Conservation (phyloP, 2,797 vertebrate genomes). For the Choloepus didactylus region DNA sequence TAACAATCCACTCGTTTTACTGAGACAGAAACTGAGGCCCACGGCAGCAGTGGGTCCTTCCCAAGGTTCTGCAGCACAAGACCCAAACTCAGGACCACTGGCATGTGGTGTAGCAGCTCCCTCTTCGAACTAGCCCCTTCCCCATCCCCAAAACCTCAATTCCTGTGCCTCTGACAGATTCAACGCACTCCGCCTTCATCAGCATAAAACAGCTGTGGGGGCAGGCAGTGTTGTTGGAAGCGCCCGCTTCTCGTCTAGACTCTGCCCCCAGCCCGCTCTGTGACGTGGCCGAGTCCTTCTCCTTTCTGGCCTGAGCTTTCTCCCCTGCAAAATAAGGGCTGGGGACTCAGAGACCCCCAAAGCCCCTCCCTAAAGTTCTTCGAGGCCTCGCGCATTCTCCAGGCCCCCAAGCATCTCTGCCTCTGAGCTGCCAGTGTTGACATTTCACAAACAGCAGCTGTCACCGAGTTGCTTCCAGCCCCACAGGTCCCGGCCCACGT, state of each 20-base stretch:
- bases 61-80: fast-evolving
- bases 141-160: not conserved
- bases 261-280: not conserved
- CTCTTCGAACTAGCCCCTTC: not conserved
- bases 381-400: not conserved
- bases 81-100: not conserved
- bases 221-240: no score
- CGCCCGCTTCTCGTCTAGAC: fast-evolving
- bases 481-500: not conserved
- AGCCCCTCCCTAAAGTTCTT: not conserved
- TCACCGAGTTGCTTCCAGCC: not conserved
- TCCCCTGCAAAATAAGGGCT: not conserved
- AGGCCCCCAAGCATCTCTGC: not conserved
- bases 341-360: not conserved
- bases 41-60: not conserved
- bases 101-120: fast-evolving
- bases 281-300: not conserved
- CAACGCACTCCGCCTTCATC: not conserved
- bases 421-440: slow-evolving; percentile 25
- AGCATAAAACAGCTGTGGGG: no score
- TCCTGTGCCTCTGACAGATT: not conserved
- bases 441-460: slow-evolving; percentile 58
- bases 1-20: slow-evolving; percentile 1
- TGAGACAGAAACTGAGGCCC: slow-evolving; percentile 59
- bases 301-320: not conserved